Evolutionary conservation across 2,797 vertebrate species (phyloP).

Genomic region (Chelmon rostratus): DNA sequence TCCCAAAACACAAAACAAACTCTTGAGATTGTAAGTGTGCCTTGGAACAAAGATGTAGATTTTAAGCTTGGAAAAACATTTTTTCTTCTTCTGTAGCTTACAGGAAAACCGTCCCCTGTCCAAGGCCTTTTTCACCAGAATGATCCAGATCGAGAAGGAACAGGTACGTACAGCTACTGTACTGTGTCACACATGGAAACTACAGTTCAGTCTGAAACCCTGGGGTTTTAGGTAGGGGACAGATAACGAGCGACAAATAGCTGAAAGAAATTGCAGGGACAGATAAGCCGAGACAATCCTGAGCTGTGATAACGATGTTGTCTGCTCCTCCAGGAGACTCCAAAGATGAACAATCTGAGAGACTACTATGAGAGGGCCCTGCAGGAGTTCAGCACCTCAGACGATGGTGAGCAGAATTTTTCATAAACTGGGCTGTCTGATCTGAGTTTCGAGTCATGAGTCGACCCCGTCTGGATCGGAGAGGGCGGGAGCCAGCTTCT

Average conservation of each 20-base stretch:
- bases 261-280: background rate
- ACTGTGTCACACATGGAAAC: background rate
- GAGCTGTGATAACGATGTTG: background rate
- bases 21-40: background rate
- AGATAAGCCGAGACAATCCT: background rate
- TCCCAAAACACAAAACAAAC: background rate
- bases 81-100: slow-evolving; percentile 83
- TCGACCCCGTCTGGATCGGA: too few species aligned
- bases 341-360: slow-evolving; percentile 90
- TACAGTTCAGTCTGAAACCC: background rate
- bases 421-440: too few species aligned
- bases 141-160: slow-evolving; percentile 95
- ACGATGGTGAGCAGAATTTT: slow-evolving; percentile 87
- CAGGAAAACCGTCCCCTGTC: slow-evolving; percentile 92
- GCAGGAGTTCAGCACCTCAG: slow-evolving; percentile 92
- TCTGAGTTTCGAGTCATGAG: too few species aligned
- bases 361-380: slow-evolving; percentile 95
- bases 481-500: too few species aligned
- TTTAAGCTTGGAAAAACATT: background rate
- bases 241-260: background rate
- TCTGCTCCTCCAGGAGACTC: slow-evolving; percentile 83
- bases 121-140: slow-evolving; percentile 91
- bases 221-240: background rate
- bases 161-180: slow-evolving; percentile 84
- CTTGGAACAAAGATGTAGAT: background rate